These are phyloP conservation scores for Campylorhamphus procurvoides DNA, from an alignment of 2,113 vertebrate genomes.

Conservation along the genomic window DNA sequence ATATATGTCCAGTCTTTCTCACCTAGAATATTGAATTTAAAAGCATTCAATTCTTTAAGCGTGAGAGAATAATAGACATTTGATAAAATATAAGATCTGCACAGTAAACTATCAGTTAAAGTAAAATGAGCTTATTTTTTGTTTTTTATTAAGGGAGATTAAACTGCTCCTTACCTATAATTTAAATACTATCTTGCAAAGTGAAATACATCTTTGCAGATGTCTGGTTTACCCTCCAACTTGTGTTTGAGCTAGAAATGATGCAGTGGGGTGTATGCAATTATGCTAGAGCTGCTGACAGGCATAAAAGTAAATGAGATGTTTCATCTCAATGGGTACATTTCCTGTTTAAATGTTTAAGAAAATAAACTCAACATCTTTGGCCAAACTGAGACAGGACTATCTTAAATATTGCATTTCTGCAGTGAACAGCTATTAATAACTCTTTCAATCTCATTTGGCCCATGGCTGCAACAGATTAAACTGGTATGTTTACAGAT, in stretches of 20 bases:
- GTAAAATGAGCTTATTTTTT: neutral
- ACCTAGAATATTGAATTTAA: neutral
- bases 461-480: neutral
- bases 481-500: neutral
- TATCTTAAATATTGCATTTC: conserved; percentile 2
- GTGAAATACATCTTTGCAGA: neutral
- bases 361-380: neutral
- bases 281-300: neutral
- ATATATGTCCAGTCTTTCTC: neutral
- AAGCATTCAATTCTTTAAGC: neutral
- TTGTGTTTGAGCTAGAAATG: neutral
- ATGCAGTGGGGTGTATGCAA: neutral
- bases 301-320: conserved; percentile 20
- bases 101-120: neutral
- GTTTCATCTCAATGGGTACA: neutral
- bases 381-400: neutral
- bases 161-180: neutral
- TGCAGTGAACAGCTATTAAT: neutral
- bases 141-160: neutral
- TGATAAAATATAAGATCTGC: neutral
- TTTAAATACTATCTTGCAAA: neutral
- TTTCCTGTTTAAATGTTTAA: conserved; percentile 20
- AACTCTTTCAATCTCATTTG: neutral
- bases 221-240: neutral
- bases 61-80: neutral